These are phyloP conservation scores for Pilophorus perplexus DNA, from an alignment of 2,888 invertebrate genomes.

Conservation along the genomic window DNA sequence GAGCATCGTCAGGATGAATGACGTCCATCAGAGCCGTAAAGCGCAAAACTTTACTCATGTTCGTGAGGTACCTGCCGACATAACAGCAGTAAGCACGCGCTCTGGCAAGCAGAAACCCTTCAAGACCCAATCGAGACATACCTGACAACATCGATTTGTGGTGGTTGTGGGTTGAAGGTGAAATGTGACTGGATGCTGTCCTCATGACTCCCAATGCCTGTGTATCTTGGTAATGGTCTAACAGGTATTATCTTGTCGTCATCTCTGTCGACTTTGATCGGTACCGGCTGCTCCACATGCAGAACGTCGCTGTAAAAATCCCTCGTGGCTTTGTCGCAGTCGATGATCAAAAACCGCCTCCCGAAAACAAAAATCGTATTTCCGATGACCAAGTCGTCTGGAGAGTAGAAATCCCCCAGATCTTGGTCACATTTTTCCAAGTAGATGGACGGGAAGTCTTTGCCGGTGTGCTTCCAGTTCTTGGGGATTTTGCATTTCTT, in stretches of 20 bases:
- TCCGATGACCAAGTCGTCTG: slow-evolving; percentile 73
- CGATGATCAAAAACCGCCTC: slow-evolving; percentile 55
- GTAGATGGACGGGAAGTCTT: slow-evolving; percentile 63
- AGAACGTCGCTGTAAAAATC: slow-evolving; percentile 62
- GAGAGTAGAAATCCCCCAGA: slow-evolving; percentile 72
- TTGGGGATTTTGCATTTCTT: slow-evolving; percentile 75
- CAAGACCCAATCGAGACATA: too few species aligned
- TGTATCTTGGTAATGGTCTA: slow-evolving; percentile 63
- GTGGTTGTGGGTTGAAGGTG: slow-evolving; percentile 67
- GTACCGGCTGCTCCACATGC: slow-evolving; percentile 53
- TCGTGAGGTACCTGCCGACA: slow-evolving; percentile 69
- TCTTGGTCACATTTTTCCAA: slow-evolving; percentile 70
- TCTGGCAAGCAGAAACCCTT: too few species aligned
- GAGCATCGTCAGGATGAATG: slow-evolving; percentile 73
- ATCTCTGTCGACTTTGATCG: neutral
- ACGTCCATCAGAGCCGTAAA: slow-evolving; percentile 76
- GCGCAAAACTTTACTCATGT: slow-evolving; percentile 66
- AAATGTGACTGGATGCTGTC: slow-evolving; percentile 73
- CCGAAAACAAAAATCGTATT: slow-evolving; percentile 68
- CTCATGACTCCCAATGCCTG: slow-evolving; percentile 70
- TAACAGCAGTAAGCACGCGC: too few species aligned
- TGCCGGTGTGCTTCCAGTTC: slow-evolving; percentile 60
- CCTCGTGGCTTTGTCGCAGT: slow-evolving; percentile 78
- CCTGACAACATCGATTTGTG: slow-evolving; percentile 71
- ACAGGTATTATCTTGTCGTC: neutral